These are phyloP conservation scores for Podocnemis expansa DNA, from an alignment of 2,113 vertebrate species.

Conservation along the genomic window DNA sequence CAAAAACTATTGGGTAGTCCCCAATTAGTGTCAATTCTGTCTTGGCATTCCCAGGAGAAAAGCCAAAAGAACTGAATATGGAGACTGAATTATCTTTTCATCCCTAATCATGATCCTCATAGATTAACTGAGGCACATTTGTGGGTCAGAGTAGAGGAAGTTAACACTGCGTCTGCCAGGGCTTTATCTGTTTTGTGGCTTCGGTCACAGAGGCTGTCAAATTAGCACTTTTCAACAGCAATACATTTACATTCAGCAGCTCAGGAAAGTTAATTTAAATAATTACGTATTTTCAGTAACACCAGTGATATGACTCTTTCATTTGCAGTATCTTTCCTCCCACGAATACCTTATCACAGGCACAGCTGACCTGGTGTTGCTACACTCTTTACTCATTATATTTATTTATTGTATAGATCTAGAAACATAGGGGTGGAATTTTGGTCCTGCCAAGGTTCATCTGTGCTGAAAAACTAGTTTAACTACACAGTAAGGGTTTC, in stretches of 20 bases:
- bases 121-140: background rate
- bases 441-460: background rate
- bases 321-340: background rate
- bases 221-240: background rate
- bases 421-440: background rate
- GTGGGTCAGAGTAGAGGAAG: background rate
- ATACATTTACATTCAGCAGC: background rate
- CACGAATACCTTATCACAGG: accelerated
- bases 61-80: background rate
- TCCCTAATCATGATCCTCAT: background rate
- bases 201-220: background rate
- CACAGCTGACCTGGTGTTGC: background rate
- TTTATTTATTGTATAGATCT: background rate
- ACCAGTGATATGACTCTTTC: background rate
- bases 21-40: no score
- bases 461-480: background rate
- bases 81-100: background rate
- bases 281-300: background rate
- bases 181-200: background rate
- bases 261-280: background rate
- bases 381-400: background rate
- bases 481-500: background rate
- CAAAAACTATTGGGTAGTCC: background rate
- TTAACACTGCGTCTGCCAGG: background rate
- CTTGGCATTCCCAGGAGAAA: background rate